Percentiles rank a stretch among this genome's conserved stretches.
Conservation (phyloP, 2,113 vertebrate species). For the Passer montanus region DNA sequence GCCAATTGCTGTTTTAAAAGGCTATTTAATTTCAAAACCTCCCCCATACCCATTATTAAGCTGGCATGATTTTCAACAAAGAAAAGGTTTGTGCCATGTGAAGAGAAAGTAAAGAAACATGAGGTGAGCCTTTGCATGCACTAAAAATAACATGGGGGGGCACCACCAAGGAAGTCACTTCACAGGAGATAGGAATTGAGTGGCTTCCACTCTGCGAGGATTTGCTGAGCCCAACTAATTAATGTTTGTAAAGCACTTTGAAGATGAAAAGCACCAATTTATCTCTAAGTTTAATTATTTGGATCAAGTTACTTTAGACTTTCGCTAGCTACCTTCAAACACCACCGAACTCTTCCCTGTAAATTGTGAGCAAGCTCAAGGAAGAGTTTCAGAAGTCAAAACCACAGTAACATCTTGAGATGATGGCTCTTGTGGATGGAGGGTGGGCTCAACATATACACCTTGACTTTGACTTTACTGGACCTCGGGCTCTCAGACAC, state of each 20-base stretch:
- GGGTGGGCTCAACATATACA: not conserved
- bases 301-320: constrained; percentile 27
- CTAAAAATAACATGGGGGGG: not conserved
- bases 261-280: constrained; percentile 41
- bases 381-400: not conserved
- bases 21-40: constrained; percentile 47
- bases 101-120: not conserved
- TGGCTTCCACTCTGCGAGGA: not conserved
- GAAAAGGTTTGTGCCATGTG: not conserved
- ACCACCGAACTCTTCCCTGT: not conserved
- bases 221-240: constrained; percentile 13
- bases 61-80: not conserved
- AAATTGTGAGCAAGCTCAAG: not conserved
- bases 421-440: not conserved
- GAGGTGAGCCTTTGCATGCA: not conserved
- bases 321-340: not conserved
- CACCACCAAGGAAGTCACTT: not conserved
- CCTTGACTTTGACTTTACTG: not conserved
- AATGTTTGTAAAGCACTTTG: constrained; percentile 27
- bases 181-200: not conserved
- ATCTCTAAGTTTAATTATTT: constrained; percentile 29
- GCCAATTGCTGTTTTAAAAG: constrained; percentile 64
- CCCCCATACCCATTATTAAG: not conserved
- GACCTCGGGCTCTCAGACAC: not conserved
- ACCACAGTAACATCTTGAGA: accelerated